These are phyloP conservation scores for Xenus cinereus DNA, from an alignment of 2,113 vertebrate genomes.

Conservation along the genomic window DNA sequence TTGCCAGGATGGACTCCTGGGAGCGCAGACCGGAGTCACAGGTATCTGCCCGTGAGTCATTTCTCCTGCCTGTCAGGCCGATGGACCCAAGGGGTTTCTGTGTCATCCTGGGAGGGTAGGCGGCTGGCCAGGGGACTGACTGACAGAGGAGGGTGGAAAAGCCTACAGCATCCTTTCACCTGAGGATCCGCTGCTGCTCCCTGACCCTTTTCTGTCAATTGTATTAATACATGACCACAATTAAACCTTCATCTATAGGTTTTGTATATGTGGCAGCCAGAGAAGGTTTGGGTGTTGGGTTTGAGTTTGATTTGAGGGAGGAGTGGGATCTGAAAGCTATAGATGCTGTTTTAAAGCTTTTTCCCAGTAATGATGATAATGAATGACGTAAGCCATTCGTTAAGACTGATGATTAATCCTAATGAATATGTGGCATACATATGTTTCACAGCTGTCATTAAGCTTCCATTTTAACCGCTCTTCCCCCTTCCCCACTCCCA, in stretches of 20 bases:
- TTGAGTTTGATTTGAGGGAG: not conserved
- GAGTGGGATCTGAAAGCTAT: constrained; percentile 1
- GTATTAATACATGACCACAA: not conserved
- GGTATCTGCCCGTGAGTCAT: not conserved
- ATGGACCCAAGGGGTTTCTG: not conserved
- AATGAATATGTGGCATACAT: constrained; percentile 52
- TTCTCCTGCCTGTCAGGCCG: not conserved
- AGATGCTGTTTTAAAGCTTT: constrained; percentile 11
- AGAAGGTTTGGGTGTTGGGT: not conserved
- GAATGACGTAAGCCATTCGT: constrained; percentile 43
- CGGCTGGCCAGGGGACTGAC: not conserved
- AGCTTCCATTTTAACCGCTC: constrained; percentile 39
- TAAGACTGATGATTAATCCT: constrained; percentile 54
- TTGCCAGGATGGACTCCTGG: not conserved
- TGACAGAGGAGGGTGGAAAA: not conserved
- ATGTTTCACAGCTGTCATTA: constrained; percentile 47
- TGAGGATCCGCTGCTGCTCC: not conserved
- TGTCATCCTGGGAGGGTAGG: not conserved
- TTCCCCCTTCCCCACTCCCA: constrained; percentile 20
- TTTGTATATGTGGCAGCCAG: not conserved
- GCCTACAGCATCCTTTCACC: not conserved
- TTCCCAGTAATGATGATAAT: not conserved
- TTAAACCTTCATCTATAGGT: not conserved
- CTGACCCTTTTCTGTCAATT: not conserved
- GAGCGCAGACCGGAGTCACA: not conserved